Evolutionary conservation across 2,888 invertebrate genomes (phyloP).

Genomic region (Eilema depressum): DNA sequence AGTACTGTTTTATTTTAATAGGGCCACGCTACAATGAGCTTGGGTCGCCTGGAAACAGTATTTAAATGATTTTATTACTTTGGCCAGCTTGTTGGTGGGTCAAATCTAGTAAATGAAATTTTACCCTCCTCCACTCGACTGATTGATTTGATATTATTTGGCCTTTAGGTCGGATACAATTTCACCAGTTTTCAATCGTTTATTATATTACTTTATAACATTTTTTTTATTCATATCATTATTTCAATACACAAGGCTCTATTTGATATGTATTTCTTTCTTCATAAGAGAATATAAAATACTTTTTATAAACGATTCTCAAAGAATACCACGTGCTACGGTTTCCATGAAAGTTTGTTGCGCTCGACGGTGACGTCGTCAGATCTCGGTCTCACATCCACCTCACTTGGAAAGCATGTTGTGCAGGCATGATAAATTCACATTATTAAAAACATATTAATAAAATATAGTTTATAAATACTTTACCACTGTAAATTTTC

Average conservation of each 20-base stretch:
- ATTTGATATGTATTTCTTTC: background rate
- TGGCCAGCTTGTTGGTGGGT: too few relatives aligned
- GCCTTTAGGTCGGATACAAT: background rate
- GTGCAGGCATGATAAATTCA: background rate
- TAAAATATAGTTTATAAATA: too few relatives aligned
- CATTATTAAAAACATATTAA: background rate
- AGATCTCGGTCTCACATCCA: background rate
- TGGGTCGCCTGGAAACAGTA: background rate
- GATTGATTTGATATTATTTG: too few relatives aligned
- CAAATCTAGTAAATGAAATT: too few relatives aligned
- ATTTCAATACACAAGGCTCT: too few relatives aligned
- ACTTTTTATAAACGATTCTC: background rate
- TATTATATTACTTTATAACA: too few relatives aligned
- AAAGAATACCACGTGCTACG: background rate
- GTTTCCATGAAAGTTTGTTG: background rate
- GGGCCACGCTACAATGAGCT: background rate
- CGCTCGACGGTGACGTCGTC: background rate
- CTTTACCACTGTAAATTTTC: too few relatives aligned
- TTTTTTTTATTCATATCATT: too few relatives aligned
- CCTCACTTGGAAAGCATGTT: background rate
- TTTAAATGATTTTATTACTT: background rate
- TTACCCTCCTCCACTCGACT: too few relatives aligned
- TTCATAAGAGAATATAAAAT: background rate
- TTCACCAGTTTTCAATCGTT: too few relatives aligned
- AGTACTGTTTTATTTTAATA: background rate